Evolutionary conservation across 2,888 invertebrate genomes (phyloP), one percentile per base, ranked within the genome.

Genomic region (Harpalus rubripes): DNA sequence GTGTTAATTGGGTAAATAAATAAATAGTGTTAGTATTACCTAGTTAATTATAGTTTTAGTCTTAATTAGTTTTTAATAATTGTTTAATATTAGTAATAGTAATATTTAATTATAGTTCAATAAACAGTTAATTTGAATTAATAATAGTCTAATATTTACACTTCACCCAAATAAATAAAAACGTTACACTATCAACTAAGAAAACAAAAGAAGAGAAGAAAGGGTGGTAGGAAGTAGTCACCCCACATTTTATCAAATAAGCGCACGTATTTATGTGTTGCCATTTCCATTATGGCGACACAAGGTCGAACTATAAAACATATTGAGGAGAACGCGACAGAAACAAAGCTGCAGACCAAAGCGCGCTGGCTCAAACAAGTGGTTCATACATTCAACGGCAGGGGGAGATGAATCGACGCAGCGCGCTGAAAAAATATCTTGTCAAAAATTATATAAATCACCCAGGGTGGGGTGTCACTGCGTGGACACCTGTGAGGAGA

Each of bases 371-470:
- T 78, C 78, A 78, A 78, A 78, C 78, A 78, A 78, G 78, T 78
- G 78, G 78, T 59, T 78, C 78, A 58, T 78, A 78, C 59, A 78
- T 78, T 58, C 68, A 22, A 3, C 59, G 63, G 63, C 63, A 22
- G 63, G 12, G 68, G 68, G 0, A 26, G 15, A 56, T 52, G 52
- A 52, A 76, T 56, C 52, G 76, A 76, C 52, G 76, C 44, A 52
- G n/a, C 41, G 76, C 52, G 6, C 44, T 7, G 44, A 76, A 76
- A 76, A 76, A 76, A 76, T 76, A 76, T 76, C 76, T 76, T 76
- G 76, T 76, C 76, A 76, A 76, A 76, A 76, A 76, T 76, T 76
- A 76, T 76, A 76, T 76, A 76, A 76, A 76, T 76, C 76, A 76
- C 56, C 76, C 76, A 7, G 44, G 76, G 68, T 41, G 72, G 68